Evolutionary conservation across 2,797 vertebrate species (phyloP), one percentile per base, ranked within the genome.

Genomic region (Gastrophryne carolinensis): DNA sequence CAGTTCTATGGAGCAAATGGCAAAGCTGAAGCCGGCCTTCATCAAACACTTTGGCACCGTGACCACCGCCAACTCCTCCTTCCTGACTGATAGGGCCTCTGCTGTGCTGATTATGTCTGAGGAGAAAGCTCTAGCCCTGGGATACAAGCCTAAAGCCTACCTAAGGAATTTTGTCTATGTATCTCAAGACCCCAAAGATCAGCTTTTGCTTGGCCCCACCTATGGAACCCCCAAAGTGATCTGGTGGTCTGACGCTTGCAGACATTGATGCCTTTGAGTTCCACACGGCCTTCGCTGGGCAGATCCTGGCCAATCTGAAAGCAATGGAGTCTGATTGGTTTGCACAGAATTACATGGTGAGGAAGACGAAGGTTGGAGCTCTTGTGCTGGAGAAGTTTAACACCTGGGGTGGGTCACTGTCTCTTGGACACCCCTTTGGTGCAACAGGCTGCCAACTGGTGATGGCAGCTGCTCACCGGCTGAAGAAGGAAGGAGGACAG

Each of bases 241-340:
- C 80, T 93, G 94, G 95, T 0, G 97, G 96, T 3, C 86, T 99
- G 52, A 89, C 86, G 29, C 58, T 98, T 87, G 84, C 61, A 0
- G 96, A 98, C 80, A 93, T 99, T 0, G 95, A 98, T 0, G 97
- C 90, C 21, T 98, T 98, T 52, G 97, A 99, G 83, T 98, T 97
- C 86, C 97, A 99, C 0, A 96, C 98, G 87, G 97, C 97, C 1
- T 99, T 98, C 66, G 95, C 97, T 53, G 94, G 96, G 44, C 97
- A 99, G 86, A 95, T 98, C 52, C 86, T 99, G 91, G 94, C 97
- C 17, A 99, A 98, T 84, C 73, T 99, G 77, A 98, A 96, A 81
- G 97, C 96, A 0, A 94, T 99, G 97, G 97, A 98, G 74, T 99
- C 97, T 0, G 96, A 99, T 5, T 98, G 95, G 96, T 99, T 99